Conservation (phyloP, 2,797 vertebrate species). For the Pantherophis vulpinus region DNA sequence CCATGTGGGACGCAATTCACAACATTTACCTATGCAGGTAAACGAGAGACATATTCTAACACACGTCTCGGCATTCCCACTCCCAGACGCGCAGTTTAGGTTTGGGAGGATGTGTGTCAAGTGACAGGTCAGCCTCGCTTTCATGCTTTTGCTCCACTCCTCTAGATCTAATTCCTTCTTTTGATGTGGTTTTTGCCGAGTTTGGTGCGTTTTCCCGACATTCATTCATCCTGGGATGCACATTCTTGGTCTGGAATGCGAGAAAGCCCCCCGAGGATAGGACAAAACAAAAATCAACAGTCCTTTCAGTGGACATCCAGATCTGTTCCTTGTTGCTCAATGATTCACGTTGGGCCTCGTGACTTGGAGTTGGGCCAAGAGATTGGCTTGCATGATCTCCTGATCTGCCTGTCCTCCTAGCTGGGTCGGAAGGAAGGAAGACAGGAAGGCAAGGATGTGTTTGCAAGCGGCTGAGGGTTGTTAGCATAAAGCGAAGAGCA, state of each 20-base stretch:
- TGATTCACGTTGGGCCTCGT: background rate
- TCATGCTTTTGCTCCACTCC: background rate
- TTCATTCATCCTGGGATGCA: background rate
- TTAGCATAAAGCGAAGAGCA: background rate
- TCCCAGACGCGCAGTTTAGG: background rate
- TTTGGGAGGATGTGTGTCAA: background rate
- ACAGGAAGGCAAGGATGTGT: background rate
- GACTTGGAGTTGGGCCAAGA: background rate
- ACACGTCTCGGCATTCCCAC: background rate
- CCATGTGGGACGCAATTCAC: background rate
- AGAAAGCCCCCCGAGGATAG: background rate
- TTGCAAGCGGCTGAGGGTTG: rapidly evolving
- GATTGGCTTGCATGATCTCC: background rate
- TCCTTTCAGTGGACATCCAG: background rate
- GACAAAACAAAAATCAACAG: background rate
- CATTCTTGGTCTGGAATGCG: background rate
- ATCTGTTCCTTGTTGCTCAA: background rate
- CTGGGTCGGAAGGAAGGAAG: background rate
- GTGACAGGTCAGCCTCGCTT: background rate
- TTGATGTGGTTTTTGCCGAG: background rate
- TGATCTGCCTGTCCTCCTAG: background rate
- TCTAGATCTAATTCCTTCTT: no score
- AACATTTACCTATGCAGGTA: background rate
- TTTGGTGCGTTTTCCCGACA: background rate
- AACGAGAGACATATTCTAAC: background rate